A percentile compares a stretch with the other conserved stretches of the same genome.
These are phyloP conservation scores for Macropis europaea DNA, from an alignment of 2,888 invertebrate species.

Conservation along the genomic window DNA sequence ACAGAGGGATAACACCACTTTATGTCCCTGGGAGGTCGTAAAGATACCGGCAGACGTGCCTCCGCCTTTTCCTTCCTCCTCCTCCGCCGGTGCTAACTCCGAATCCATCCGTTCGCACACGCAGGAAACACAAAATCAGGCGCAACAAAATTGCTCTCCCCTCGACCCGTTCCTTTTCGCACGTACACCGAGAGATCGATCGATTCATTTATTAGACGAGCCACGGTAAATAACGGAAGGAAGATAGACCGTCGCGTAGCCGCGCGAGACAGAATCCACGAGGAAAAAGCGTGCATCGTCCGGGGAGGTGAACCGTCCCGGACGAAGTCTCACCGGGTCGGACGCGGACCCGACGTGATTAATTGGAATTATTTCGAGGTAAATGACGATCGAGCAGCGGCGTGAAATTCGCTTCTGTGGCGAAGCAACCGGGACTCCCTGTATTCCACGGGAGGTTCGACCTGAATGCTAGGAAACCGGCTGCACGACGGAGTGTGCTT, in stretches of 20 bases:
- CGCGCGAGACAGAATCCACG: neutral
- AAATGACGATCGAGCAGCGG: neutral
- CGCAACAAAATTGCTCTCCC: constrained; percentile 29
- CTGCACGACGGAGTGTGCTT: constrained; percentile 44
- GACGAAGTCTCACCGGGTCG: no score
- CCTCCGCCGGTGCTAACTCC: constrained; percentile 10
- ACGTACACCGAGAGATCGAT: constrained; percentile 41
- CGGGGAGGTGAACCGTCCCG: no score
- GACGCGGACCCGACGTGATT: neutral
- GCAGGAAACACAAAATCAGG: constrained; percentile 20
- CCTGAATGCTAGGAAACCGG: constrained; percentile 31
- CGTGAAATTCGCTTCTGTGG: constrained; percentile 10
- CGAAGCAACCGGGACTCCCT: neutral
- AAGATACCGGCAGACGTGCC: constrained; percentile 68
- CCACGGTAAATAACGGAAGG: constrained; percentile 14
- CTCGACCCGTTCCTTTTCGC: constrained; percentile 7
- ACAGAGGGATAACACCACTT: constrained; percentile 72
- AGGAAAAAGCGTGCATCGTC: no score
- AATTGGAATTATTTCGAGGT: constrained; percentile 3
- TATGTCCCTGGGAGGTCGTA: constrained; percentile 72
- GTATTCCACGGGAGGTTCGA: constrained; percentile 7
- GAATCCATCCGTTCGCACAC: constrained; percentile 25
- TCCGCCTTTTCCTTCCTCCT: constrained; percentile 32
- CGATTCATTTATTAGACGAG: constrained; percentile 54
- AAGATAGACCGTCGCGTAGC: constrained; percentile 1